Evolutionary conservation across 2,797 vertebrate genomes (phyloP).

Genomic region (Phrynocephalus forsythii): DNA sequence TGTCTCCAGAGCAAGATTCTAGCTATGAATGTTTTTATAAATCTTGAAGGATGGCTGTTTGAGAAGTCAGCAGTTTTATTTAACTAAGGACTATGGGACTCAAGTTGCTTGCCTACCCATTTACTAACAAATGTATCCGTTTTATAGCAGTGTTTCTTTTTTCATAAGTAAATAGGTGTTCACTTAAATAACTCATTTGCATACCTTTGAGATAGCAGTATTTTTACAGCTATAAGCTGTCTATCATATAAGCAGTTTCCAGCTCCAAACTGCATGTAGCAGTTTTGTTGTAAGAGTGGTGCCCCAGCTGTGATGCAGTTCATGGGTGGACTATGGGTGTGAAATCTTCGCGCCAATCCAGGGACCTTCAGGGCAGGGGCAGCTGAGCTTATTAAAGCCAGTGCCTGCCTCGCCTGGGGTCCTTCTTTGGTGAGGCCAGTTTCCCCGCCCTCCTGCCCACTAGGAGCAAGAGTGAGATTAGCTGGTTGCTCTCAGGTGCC

Average conservation of each 20-base stretch:
- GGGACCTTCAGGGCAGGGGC: no score
- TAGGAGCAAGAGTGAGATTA: no score
- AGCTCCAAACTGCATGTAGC: constrained; percentile 49
- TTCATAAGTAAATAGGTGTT: constrained; percentile 63
- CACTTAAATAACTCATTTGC: constrained; percentile 72
- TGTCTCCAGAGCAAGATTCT: constrained; percentile 45
- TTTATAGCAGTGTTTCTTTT: constrained; percentile 59
- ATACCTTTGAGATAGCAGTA: constrained; percentile 73
- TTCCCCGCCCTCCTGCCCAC: no score
- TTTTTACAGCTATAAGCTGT: constrained; percentile 68
- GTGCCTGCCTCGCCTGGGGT: no score
- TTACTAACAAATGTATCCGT: constrained; percentile 65
- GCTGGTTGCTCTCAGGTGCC: no score
- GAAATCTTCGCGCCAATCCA: no score
- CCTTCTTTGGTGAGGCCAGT: no score
- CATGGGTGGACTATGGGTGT: no score
- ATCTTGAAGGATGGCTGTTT: constrained; percentile 54
- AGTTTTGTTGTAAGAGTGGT: constrained; percentile 52
- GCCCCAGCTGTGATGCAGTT: no score
- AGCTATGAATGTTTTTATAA: constrained; percentile 52
- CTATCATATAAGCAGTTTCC: constrained; percentile 67
- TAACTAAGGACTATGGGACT: constrained; percentile 31
- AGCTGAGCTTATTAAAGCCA: no score
- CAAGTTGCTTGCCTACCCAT: constrained; percentile 53
- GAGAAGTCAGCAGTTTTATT: constrained; percentile 48